Evolutionary conservation across 2,113 vertebrate genomes (phyloP), one percentile per base, ranked within the genome.

Genomic region (Campylomormyrus tamandua): DNA sequence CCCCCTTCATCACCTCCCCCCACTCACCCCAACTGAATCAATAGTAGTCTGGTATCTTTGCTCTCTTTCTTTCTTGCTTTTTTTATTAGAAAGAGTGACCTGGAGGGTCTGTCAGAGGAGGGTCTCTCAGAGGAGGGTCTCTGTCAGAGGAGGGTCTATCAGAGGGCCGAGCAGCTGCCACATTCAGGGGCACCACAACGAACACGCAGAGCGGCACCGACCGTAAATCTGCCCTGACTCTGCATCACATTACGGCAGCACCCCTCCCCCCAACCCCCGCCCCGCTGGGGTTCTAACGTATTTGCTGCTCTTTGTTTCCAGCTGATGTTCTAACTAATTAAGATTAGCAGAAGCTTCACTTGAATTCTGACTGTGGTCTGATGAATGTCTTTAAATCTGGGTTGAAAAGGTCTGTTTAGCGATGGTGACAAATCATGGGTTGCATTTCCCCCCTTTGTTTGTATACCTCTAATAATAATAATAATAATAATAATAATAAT

Each of bases 121-220:
- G 35, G 35, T 35, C 35, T 31, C 31, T 95, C 93, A 90, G 39
- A 39, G 39, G 39, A 39, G 39, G 39, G 35, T 35, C 1, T 39
- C 39, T 39, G 3, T 39, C 39, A 39, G 39, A 39, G 39, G 39
- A 39, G 39, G 39, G 39, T 39, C 94, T 96, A 93, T 94, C 93
- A 90, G 93, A 92, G 93, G 94, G 95, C 94, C 90, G 92, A 95
- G 95, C 95, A 96, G 95, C 95, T 96, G 95, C 94, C 92, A 94
- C 94, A 94, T 95, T 94, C 92, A 94, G 91, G 92, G 90, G 90
- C 87, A 87, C 87, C 90, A 91, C 92, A 17, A 42, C 77, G 50
- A 13, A 83, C 62, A 3, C 10, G 62, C 62, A 11, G 4, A 58
- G 49, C 31, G 21, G 77, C 39, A 19, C 39, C 35, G 89, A 45